These are phyloP conservation scores for Machaerirhynchus nigripectus DNA, from an alignment of 2,113 vertebrate genomes.

Conservation along the genomic window DNA sequence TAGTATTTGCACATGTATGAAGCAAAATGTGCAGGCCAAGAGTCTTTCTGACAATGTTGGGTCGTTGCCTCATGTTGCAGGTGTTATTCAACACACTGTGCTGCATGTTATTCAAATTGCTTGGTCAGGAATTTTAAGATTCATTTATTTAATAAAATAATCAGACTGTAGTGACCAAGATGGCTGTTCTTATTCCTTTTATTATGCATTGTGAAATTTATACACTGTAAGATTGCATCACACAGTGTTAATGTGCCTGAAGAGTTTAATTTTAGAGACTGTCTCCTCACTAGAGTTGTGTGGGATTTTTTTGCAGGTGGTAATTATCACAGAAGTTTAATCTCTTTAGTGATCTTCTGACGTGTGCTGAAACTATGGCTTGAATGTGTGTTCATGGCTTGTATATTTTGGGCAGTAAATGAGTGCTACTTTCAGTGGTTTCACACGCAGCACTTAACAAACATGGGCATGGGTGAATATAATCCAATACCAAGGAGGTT, in stretches of 20 bases:
- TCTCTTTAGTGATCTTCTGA: neutral
- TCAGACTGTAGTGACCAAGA: neutral
- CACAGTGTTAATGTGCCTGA: neutral
- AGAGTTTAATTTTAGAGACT: neutral
- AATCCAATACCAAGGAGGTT: neutral
- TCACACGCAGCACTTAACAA: neutral
- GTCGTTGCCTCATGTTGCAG: rapidly evolving
- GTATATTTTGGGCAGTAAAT: neutral
- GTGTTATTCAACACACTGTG: too few species aligned
- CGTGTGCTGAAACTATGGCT: neutral
- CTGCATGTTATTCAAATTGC: neutral
- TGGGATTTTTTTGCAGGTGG: neutral
- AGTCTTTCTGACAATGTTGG: neutral
- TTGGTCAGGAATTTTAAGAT: neutral
- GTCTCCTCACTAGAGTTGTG: neutral
- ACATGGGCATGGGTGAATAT: neutral
- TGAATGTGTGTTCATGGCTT: neutral
- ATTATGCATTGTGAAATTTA: neutral
- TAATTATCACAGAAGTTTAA: neutral
- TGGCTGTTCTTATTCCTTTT: neutral
- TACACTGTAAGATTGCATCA: neutral
- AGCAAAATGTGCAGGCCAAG: neutral
- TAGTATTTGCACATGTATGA: neutral
- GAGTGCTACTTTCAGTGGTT: neutral
- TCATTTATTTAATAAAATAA: neutral